phyloP scores from a whole-genome alignment of 53 echinoderm and acorn worm genomes.

The Echinarachnius parma region DNA sequence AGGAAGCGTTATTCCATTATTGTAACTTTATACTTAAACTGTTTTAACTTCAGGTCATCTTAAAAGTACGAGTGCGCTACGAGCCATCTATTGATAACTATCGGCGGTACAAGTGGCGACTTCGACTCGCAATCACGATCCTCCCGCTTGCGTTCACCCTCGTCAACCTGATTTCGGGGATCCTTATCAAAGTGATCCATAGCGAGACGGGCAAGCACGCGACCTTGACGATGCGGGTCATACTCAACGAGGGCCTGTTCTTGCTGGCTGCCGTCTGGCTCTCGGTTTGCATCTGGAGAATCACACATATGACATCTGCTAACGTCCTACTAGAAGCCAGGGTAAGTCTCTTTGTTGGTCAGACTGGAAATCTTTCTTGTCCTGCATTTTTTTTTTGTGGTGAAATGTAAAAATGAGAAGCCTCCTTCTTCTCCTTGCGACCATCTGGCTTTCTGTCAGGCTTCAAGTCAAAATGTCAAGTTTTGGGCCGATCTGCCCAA shows the following conservation, averaged over 20 bases:
- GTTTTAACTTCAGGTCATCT: too few relatives aligned
- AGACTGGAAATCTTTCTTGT: too few relatives aligned
- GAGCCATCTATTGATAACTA: constrained; percentile 71
- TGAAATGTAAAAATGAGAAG: too few relatives aligned
- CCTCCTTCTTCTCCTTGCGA: too few relatives aligned
- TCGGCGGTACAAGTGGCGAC: constrained; percentile 55
- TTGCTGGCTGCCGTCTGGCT: constrained; percentile 59
- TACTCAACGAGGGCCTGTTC: constrained; percentile 78
- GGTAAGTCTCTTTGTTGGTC: constrained; percentile 52
- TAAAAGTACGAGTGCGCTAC: constrained; percentile 63
- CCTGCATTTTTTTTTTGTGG: too few relatives aligned
- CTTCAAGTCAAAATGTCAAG: too few relatives aligned
- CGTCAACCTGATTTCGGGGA: constrained; percentile 70
- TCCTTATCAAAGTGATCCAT: constrained; percentile 20
- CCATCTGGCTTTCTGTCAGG: too few relatives aligned
- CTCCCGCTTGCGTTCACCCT: constrained; percentile 53
- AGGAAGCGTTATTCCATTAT: too few relatives aligned
- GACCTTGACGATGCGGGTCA: constrained; percentile 60
- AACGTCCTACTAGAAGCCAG: constrained; percentile 89
- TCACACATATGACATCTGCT: constrained; percentile 82
- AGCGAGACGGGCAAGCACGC: constrained; percentile 11
- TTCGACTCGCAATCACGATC: constrained; percentile 54
- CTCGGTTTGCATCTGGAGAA: constrained; percentile 84
- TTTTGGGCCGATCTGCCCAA: too few relatives aligned
- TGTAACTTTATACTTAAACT: too few relatives aligned